A percentile compares a stretch with the other conserved stretches of the same genome.
Evolutionary conservation across 2,113 vertebrate species (phyloP).

Genomic region (Ahaetulla prasina): DNA sequence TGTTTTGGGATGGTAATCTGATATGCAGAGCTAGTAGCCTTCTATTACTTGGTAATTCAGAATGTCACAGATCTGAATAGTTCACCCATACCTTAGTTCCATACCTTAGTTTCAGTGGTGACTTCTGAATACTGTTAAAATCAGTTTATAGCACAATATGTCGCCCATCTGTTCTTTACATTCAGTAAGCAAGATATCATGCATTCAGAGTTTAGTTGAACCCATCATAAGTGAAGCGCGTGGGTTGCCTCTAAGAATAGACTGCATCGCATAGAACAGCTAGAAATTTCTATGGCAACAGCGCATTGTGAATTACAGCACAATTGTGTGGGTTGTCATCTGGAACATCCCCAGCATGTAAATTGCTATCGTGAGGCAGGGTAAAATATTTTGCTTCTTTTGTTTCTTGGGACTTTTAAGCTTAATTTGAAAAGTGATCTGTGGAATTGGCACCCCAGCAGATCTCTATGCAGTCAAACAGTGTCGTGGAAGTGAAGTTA

Average conservation of each 20-base stretch:
- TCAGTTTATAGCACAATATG: not conserved
- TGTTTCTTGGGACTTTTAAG: not conserved
- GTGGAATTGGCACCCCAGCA: not conserved
- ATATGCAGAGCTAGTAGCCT: not conserved
- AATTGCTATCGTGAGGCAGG: constrained; percentile 4
- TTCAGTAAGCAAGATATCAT: not conserved
- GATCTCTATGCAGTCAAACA: not conserved
- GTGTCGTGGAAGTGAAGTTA: not conserved
- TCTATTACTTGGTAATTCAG: not conserved
- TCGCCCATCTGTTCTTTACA: not conserved
- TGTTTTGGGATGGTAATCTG: not conserved
- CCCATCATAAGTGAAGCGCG: not conserved
- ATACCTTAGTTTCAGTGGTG: not conserved
- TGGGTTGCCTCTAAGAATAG: constrained; percentile 11
- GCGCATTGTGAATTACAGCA: constrained; percentile 17
- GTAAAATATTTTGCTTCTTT: constrained; percentile 4
- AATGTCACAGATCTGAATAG: not conserved
- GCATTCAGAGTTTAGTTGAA: not conserved
- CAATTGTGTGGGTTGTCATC: constrained; percentile 27
- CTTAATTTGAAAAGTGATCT: not conserved
- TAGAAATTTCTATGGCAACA: constrained; percentile 49
- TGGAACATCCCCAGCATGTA: not conserved
- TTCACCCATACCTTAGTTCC: not conserved
- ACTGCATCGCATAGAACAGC: not conserved
- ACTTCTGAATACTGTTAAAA: not conserved